Evolutionary conservation across 2,888 invertebrate species (phyloP).

Genomic region (Sepiola atlantica): DNA sequence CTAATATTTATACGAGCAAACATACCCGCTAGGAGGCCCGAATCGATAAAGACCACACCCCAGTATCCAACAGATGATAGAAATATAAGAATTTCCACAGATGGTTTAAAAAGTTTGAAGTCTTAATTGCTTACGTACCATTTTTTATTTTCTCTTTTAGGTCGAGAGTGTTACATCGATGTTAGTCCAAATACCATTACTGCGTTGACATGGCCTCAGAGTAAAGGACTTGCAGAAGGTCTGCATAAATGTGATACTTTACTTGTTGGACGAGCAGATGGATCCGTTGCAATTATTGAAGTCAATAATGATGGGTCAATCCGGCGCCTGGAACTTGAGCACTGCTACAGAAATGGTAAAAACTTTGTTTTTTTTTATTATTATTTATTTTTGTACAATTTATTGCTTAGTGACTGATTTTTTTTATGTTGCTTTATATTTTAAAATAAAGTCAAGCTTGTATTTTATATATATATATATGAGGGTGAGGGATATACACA

Average conservation of each 20-base stretch:
- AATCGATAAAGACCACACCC: no score
- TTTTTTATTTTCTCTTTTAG: constrained; percentile 60
- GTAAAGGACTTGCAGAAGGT: constrained; percentile 69
- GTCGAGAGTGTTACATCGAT: constrained; percentile 76
- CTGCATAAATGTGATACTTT: constrained; percentile 74
- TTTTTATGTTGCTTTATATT: not conserved
- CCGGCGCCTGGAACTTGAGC: constrained; percentile 66
- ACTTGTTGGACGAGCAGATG: constrained; percentile 78
- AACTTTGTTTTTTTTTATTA: constrained; percentile 45
- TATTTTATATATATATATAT: no score
- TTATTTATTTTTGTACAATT: not conserved
- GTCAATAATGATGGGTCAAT: constrained; percentile 67
- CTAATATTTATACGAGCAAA: no score
- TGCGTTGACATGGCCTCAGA: constrained; percentile 77
- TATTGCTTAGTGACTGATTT: not conserved
- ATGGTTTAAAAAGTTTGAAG: no score
- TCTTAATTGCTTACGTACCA: not conserved
- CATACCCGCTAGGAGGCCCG: no score
- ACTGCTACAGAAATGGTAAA: constrained; percentile 68
- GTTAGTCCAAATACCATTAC: constrained; percentile 70
- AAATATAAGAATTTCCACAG: no score
- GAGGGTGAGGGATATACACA: no score
- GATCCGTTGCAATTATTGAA: constrained; percentile 74
- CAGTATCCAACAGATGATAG: no score
- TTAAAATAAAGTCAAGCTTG: not conserved